These are phyloP conservation scores for Bergia sp. DNA, from an alignment of 92 coral and sea anemone species.

Conservation along the genomic window DNA sequence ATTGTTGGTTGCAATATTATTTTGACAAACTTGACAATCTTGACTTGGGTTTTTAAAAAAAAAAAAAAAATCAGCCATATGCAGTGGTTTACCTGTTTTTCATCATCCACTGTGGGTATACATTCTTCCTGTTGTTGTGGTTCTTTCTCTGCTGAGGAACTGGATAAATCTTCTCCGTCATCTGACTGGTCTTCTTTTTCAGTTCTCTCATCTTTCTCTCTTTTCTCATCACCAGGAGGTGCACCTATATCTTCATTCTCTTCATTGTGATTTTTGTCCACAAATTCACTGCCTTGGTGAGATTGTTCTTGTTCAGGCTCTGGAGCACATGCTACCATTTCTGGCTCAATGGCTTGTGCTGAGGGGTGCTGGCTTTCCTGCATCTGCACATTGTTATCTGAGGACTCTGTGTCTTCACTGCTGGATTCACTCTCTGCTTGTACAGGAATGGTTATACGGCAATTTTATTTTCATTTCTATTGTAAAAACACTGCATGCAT, in stretches of 20 bases:
- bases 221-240: background rate
- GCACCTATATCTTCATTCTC: background rate
- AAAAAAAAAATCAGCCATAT: too few relatives aligned
- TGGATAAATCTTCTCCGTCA: slow-evolving; percentile 22
- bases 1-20: too few relatives aligned
- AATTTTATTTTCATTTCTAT: too few relatives aligned
- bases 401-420: slow-evolving; percentile 27
- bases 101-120: background rate
- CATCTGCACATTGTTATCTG: background rate
- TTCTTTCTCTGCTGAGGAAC: slow-evolving; percentile 14
- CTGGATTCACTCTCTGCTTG: slow-evolving; percentile 24
- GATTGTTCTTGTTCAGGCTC: background rate
- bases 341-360: background rate
- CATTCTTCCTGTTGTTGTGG: slow-evolving; percentile 9
- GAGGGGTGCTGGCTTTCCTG: background rate
- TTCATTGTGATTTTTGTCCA: background rate
- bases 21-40: too few relatives aligned
- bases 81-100: background rate
- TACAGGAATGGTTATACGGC: background rate
- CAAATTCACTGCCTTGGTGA: background rate
- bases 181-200: background rate
- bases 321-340: background rate
- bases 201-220: background rate
- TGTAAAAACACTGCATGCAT: too few relatives aligned
- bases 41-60: too few relatives aligned